Conservation (phyloP, 2,888 invertebrate species). For the Encarsia formosa region DNA sequence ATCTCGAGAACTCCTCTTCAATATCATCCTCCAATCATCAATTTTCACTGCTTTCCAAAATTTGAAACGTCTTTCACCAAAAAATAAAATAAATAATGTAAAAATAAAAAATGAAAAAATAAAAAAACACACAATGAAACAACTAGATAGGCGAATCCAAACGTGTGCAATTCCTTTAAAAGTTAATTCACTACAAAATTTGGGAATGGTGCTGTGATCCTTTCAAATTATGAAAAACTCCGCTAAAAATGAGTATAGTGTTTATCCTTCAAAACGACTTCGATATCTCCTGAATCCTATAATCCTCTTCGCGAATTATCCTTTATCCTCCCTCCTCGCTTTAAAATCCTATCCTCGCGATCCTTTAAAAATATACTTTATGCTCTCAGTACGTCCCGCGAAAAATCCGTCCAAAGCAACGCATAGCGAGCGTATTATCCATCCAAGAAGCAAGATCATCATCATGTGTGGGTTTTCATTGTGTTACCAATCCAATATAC, state of each 20-base stretch:
- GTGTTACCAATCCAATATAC: slow-evolving; percentile 53
- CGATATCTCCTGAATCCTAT: slow-evolving; percentile 22
- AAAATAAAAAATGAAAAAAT: slow-evolving; percentile 11
- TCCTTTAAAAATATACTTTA: slow-evolving; percentile 21
- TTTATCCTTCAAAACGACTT: slow-evolving; percentile 9
- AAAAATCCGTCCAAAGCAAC: slow-evolving; percentile 41
- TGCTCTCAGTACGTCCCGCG: slow-evolving; percentile 37
- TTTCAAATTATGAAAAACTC: slow-evolving; percentile 14
- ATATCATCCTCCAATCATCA: slow-evolving; percentile 5
- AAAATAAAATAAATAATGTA: slow-evolving; percentile 11
- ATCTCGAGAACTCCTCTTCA: slow-evolving; percentile 24
- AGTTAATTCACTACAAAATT: slow-evolving; percentile 22
- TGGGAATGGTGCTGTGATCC: slow-evolving; percentile 25
- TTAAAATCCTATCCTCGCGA: slow-evolving; percentile 22
- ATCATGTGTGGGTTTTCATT: slow-evolving; percentile 49
- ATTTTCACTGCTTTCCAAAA: slow-evolving; percentile 7
- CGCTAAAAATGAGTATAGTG: slow-evolving; percentile 12
- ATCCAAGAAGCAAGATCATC: slow-evolving; percentile 51
- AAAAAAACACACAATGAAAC: slow-evolving; percentile 1
- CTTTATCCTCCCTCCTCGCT: slow-evolving; percentile 23
- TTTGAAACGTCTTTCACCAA: background rate
- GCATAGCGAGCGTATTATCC: slow-evolving; percentile 44
- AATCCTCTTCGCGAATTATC: slow-evolving; percentile 27
- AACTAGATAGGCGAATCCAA: slow-evolving; percentile 17
- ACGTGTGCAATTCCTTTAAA: slow-evolving; percentile 21